These are phyloP conservation scores for Callaeas wilsoni DNA, from an alignment of 2,113 vertebrate species.

Conservation along the genomic window DNA sequence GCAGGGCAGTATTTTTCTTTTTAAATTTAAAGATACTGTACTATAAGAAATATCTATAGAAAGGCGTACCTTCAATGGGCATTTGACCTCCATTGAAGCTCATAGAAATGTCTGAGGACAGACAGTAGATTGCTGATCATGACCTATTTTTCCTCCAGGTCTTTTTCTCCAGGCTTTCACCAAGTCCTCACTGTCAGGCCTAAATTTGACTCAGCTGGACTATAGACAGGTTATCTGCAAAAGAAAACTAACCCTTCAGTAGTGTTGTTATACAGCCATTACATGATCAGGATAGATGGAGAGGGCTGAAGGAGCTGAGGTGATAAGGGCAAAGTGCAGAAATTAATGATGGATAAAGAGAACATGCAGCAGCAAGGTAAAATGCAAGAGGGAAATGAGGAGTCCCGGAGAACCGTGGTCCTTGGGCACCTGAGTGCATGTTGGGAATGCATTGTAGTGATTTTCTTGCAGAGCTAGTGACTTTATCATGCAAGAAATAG, in stretches of 20 bases:
- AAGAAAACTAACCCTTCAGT: not conserved
- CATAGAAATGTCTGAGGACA: not conserved
- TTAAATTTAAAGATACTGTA: not conserved
- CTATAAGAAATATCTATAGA: not conserved
- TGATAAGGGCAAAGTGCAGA: not conserved
- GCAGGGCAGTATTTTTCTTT: not conserved
- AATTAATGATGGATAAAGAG: not conserved
- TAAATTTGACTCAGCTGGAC: not conserved
- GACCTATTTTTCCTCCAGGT: not conserved
- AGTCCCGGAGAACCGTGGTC: not conserved
- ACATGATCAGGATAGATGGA: not conserved
- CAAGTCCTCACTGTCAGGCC: not conserved
- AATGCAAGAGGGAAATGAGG: not conserved
- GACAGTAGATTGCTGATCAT: not conserved
- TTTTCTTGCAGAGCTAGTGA: not conserved
- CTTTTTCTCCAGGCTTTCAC: not conserved
- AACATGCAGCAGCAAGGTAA: not conserved
- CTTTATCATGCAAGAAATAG: not conserved
- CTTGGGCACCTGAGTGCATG: not conserved
- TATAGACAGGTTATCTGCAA: not conserved
- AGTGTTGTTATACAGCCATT: not conserved
- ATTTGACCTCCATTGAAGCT: not conserved
- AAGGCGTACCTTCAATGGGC: rapidly evolving
- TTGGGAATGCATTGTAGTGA: not conserved
- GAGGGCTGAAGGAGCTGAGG: not conserved